Percentiles rank a stretch among this genome's conserved stretches.
Evolutionary conservation across 2,888 invertebrate genomes (phyloP).

Genomic region (Acronicta leporina): DNA sequence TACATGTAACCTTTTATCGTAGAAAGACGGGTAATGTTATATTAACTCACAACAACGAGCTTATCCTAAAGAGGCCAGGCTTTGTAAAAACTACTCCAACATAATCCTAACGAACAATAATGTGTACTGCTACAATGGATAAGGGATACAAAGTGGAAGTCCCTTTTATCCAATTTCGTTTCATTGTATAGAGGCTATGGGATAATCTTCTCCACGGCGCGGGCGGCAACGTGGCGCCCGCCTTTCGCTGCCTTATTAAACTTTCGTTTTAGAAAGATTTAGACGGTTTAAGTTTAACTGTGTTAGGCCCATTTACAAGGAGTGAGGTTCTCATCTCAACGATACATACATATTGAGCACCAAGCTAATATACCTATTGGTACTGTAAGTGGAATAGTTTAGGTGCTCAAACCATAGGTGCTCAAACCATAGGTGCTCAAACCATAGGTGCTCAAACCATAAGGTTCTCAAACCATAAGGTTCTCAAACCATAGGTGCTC

Average conservation of each 20-base stretch:
- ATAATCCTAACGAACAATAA: slow-evolving; percentile 39
- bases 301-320: too few relatives aligned
- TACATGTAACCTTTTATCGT: slow-evolving; percentile 14
- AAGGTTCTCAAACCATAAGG: too few relatives aligned
- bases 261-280: not conserved
- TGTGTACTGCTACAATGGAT: slow-evolving; percentile 23
- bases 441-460: too few relatives aligned
- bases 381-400: too few relatives aligned
- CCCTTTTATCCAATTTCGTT: slow-evolving; percentile 46
- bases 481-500: too few relatives aligned
- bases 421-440: too few relatives aligned
- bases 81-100: slow-evolving; percentile 34
- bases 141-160: slow-evolving; percentile 27
- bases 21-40: slow-evolving; percentile 11
- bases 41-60: slow-evolving; percentile 37
- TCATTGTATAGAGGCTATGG: slow-evolving; percentile 32
- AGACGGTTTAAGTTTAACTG: not conserved
- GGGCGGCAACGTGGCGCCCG: slow-evolving; percentile 13
- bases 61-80: slow-evolving; percentile 28
- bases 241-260: not conserved
- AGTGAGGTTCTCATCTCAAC: too few relatives aligned
- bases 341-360: too few relatives aligned
- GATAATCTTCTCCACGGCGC: slow-evolving; percentile 36
- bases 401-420: too few relatives aligned
- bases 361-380: too few relatives aligned